Evolutionary conservation across 2,888 invertebrate genomes (phyloP), one percentile per base, ranked within the genome.

Genomic region (Gnatocerus cornutus): DNA sequence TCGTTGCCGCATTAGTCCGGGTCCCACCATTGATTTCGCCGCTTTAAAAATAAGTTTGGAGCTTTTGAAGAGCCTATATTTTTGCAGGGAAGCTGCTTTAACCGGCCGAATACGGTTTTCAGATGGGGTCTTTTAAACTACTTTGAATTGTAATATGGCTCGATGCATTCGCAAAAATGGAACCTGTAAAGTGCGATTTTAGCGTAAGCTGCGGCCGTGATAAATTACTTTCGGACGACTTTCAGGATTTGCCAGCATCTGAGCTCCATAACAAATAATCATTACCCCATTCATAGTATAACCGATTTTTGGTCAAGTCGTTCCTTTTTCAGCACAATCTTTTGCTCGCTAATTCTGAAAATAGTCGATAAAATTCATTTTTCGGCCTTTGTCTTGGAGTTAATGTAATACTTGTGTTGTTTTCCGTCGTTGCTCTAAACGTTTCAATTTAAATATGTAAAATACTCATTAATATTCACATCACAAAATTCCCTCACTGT

Each of bases 1-100:
- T 74, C 67, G 71, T 65, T 74, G 74, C 68, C 74, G 65, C 71
- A 74, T 72, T 74, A 73, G 71, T 74, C 67, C 62, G 65, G 65
- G 68, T 41, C 64, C 37, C 55, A 48, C 69, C 68, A 71, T 74
- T 70, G 73, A 73, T 74, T 71, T 67, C 68, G 41, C 62, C 48
- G 61, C 63, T 61, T 45, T 66, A 69, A 59, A 67, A 67, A 67
- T 59, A 64, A 64, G 46, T 64, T 46, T 33, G 37, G 46, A 56
- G 56, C 56, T 65, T 52, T 55, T 21, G 46, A 29, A 48, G 27
- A 46, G 55, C 37, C 65, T 46, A 65, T 56, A 33, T 65, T 65
- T 65, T 56, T 46, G 12, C 65, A 48, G 46, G 14, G 37, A 63
- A 52, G 62, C 62, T 50, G 64, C 64, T 64, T 55, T 55, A 64